Conservation (phyloP, 1,140 invertebrate genomes). For the Vollenhovia emeryi region DNA sequence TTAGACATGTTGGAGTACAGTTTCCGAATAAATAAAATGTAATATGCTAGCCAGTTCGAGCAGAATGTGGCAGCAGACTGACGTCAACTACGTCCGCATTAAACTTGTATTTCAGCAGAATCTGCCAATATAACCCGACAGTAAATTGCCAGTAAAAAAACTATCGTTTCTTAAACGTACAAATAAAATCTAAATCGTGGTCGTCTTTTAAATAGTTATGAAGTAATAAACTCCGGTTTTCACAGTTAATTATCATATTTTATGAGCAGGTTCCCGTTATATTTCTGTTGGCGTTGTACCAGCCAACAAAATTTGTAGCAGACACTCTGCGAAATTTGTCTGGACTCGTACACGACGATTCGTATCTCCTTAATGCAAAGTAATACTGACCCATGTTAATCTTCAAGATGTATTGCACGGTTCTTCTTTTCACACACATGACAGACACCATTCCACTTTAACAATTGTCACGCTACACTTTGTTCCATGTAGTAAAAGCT, state of each 20-base stretch:
- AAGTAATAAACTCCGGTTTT: background rate
- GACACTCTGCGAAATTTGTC: background rate
- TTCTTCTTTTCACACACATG: background rate
- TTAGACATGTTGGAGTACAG: background rate
- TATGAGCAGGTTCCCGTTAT: background rate
- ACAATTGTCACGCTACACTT: background rate
- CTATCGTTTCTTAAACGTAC: background rate
- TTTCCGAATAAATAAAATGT: conserved; percentile 29
- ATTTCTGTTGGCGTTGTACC: background rate
- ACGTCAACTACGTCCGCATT: background rate
- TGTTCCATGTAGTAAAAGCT: background rate
- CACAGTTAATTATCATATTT: background rate
- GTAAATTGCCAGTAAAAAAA: background rate
- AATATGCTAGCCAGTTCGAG: background rate
- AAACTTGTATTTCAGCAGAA: background rate
- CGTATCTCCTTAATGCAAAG: background rate
- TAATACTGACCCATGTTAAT: conserved; percentile 48
- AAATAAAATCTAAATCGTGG: background rate
- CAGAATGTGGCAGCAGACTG: background rate
- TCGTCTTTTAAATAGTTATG: background rate
- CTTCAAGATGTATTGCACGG: background rate
- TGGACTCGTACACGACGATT: background rate
- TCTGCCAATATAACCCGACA: background rate
- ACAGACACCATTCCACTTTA: background rate
- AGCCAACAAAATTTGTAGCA: background rate